phyloP scores from a whole-genome alignment of 2,113 vertebrate genomes.

The Rhodinocichla rosea region DNA sequence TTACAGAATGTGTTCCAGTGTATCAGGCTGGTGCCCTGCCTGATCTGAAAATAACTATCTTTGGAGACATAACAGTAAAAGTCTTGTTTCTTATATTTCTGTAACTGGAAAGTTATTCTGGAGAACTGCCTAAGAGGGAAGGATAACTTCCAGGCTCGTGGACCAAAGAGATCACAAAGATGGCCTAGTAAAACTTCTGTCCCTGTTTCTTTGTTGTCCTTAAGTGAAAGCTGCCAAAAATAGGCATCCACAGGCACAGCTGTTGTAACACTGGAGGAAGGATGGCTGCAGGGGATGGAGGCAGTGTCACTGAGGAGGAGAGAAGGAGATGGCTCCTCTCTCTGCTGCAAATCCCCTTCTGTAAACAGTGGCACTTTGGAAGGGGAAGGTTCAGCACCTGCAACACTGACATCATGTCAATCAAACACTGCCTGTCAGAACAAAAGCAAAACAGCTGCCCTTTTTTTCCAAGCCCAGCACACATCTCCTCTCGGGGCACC shows the following conservation, averaged over 20 bases:
- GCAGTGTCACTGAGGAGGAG: background rate
- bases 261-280: background rate
- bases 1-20: background rate
- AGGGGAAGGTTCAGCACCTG: background rate
- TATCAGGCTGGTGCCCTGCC: background rate
- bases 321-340: background rate
- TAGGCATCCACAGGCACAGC: background rate
- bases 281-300: background rate
- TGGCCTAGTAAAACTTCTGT: background rate
- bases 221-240: background rate
- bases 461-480: rapidly evolving
- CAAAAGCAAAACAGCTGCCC: background rate
- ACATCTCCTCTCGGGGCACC: background rate
- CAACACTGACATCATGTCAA: rapidly evolving
- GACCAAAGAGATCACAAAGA: background rate
- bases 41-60: background rate
- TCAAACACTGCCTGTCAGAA: background rate
- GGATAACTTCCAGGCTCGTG: background rate
- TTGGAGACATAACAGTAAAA: background rate
- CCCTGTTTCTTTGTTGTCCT: background rate
- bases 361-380: background rate
- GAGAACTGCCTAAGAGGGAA: background rate
- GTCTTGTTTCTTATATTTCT: background rate
- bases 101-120: background rate
- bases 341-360: background rate